These are phyloP conservation scores for Crenuchus spilurus DNA, from an alignment of 2,797 vertebrate species.

Conservation along the genomic window DNA sequence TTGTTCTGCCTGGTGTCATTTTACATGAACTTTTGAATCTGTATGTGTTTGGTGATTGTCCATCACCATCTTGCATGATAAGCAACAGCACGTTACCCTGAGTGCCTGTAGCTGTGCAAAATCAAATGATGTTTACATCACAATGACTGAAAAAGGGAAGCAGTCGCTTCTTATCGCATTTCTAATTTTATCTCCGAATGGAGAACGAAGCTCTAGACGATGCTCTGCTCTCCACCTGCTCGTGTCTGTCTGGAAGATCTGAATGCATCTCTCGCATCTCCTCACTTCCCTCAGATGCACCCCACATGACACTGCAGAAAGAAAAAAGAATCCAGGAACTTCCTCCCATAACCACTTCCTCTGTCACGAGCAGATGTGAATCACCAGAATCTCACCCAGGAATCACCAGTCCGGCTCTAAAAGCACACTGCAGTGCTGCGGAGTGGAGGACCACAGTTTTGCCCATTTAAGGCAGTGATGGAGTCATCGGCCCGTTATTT, in stretches of 20 bases:
- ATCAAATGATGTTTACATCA: no score
- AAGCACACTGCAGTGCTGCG: not conserved
- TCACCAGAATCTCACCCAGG: constrained; percentile 20
- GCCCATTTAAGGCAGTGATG: constrained; percentile 78
- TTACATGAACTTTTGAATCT: no score
- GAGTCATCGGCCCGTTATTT: constrained; percentile 65
- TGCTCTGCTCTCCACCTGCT: not conserved
- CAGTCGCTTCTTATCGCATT: not conserved
- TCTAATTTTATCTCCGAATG: not conserved
- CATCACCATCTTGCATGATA: no score
- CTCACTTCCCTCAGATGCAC: constrained; percentile 8
- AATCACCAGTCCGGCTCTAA: constrained; percentile 34
- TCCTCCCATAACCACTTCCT: constrained; percentile 49
- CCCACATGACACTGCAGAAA: constrained; percentile 33
- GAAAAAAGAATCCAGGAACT: constrained; percentile 17
- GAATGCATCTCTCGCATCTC: not conserved
- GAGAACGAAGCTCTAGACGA: not conserved
- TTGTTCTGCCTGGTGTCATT: no score
- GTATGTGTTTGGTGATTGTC: no score
- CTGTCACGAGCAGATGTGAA: constrained; percentile 36
- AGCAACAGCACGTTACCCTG: no score
- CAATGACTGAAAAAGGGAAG: no score
- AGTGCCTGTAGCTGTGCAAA: no score
- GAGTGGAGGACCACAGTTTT: constrained; percentile 55
- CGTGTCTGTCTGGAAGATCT: not conserved